Percentiles rank a stretch among this genome's conserved stretches.
Evolutionary conservation across 2,113 vertebrate species (phyloP).

Genomic region (Antechinus flavipes): DNA sequence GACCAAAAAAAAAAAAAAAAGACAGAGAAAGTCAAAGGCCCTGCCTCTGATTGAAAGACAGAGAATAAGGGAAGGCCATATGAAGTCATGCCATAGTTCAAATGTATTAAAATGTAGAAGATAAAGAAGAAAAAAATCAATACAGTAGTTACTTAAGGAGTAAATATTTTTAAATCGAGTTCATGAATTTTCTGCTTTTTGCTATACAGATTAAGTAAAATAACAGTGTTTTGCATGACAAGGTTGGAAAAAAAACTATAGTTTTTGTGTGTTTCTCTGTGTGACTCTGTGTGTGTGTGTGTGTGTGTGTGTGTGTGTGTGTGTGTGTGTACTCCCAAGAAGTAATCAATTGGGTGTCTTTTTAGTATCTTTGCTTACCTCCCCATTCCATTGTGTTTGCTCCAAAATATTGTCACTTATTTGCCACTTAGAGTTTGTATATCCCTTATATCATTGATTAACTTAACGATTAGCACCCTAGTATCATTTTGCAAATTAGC

Average conservation of each 20-base stretch:
- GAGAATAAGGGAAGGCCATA: neutral
- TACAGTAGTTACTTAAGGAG: neutral
- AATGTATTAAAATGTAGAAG: neutral
- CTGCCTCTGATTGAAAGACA: neutral
- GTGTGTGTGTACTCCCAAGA: neutral
- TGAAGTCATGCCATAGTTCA: neutral
- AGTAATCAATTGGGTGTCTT: neutral
- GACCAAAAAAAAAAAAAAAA: neutral
- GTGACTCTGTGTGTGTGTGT: too few species aligned
- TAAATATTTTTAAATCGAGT: neutral
- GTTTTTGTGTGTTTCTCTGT: too few species aligned
- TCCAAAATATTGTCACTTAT: neutral
- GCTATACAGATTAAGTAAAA: neutral
- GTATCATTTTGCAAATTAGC: neutral
- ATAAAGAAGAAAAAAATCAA: slow-evolving; percentile 18
- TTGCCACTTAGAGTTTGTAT: neutral
- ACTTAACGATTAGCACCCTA: neutral
- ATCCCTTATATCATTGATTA: neutral
- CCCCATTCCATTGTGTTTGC: neutral
- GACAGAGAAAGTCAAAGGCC: neutral
- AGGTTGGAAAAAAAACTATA: neutral
- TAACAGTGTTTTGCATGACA: neutral
- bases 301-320: neutral
- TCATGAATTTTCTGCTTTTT: neutral
- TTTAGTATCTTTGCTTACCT: neutral